Conservation (phyloP, 2,797 vertebrate species). For the Mormyrops boulengeri region DNA sequence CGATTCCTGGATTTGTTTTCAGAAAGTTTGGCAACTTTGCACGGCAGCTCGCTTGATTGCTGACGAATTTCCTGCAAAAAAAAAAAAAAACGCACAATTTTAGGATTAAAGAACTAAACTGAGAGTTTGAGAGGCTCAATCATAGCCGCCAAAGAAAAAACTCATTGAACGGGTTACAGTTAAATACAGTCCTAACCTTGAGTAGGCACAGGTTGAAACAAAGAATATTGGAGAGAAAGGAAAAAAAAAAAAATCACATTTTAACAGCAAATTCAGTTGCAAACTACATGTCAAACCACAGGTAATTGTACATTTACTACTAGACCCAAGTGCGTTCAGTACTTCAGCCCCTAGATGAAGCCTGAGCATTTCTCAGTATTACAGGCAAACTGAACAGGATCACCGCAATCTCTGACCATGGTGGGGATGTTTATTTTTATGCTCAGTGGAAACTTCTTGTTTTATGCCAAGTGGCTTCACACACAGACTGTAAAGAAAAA, state of each 20-base stretch:
- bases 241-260: not conserved
- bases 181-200: not conserved
- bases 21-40: constrained; percentile 86
- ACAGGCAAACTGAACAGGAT: not conserved
- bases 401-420: not conserved
- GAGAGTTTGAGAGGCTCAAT: not conserved
- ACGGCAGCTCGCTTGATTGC: constrained; percentile 92
- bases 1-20: constrained; percentile 95
- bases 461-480: not conserved
- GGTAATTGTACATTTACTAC: not conserved
- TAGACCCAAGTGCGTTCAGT: not conserved
- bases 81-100: constrained; percentile 13
- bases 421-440: not conserved
- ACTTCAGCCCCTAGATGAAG: not conserved
- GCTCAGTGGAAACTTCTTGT: not conserved
- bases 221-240: not conserved
- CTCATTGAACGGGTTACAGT: not conserved
- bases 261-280: not conserved
- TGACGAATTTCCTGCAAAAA: constrained; percentile 82
- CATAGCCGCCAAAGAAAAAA: not conserved
- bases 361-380: not conserved
- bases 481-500: not conserved
- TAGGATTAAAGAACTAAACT: not conserved
- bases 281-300: not conserved
- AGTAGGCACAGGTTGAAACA: not conserved